Evolutionary conservation across 2,113 vertebrate genomes (phyloP), one percentile per base, ranked within the genome.

Genomic region (Ramphastos sulfuratus): DNA sequence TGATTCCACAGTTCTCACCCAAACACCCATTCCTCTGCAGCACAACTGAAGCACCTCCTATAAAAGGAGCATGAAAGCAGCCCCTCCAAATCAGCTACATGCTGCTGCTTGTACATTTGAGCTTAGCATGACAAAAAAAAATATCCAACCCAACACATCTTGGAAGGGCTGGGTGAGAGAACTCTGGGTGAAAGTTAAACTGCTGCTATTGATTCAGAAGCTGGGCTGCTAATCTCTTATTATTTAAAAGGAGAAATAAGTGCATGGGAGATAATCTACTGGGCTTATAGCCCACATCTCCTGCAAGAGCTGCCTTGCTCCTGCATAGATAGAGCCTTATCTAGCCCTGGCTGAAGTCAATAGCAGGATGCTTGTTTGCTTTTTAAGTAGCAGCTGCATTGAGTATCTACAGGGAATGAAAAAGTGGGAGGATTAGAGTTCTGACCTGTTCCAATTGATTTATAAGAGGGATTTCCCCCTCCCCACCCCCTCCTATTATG

Each of bases 381-480:
- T 96, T 85, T 94, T 91, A 89, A 94, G 81, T 1, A 95, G 87
- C 61, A 75, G 85, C 82, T 94, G 85, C 76, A 52, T 0, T 31
- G 61, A 27, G 39, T 16, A 28, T 88, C 80, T 90, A 89, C 27
- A 75, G 55, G 66, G 88, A 83, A 33, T 16, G 66, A 73, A 65
- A 80, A 94, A 95, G 48, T 31, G 39, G 82, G 92, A 94, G 76
- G 87, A 91, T 92, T 92, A 95, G 54, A 84, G 84, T 93, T 95
- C 83, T 95, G 82, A 93, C 92, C 91, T 67, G 50, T 75, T 95
- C 78, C 82, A 94, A 96, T 95, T 94, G 94, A 96, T 95, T 96
- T 93, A 90, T 93, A 94, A 93, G 70, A 91, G 18, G 28, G 33
- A 64, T 50, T 11, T 15, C 9, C 4, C 2, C 6, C 44, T 86